phyloP scores from a whole-genome alignment of 2,888 invertebrate species.

The Pyrrhosoma nymphula region DNA sequence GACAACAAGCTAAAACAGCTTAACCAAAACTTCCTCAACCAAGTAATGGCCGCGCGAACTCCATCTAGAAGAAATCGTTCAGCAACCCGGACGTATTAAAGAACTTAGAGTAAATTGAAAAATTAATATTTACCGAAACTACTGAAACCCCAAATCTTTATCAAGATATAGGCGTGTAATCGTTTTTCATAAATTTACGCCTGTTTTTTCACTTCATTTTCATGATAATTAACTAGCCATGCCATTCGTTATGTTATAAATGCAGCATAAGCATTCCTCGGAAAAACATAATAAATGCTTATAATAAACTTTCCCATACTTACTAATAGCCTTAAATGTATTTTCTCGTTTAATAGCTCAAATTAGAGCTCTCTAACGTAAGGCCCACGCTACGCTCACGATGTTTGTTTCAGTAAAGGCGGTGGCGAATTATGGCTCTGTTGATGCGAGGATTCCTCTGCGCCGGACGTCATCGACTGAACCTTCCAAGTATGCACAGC shows the following conservation, averaged over 20 bases:
- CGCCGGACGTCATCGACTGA: neutral
- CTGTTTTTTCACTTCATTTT: too few species aligned
- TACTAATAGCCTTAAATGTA: neutral
- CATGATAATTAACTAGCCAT: too few species aligned
- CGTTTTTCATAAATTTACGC: too few species aligned
- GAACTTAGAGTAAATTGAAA: neutral
- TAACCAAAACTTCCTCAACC: neutral
- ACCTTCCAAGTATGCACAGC: neutral
- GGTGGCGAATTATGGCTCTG: constrained; percentile 32
- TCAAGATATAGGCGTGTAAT: too few species aligned
- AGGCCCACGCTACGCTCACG: neutral
- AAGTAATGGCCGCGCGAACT: neutral
- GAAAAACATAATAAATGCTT: too few species aligned
- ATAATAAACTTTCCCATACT: neutral
- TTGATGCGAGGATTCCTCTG: neutral
- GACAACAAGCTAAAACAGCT: neutral
- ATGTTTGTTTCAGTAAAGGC: constrained; percentile 17
- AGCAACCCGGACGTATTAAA: neutral
- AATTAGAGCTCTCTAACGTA: neutral
- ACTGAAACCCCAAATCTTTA: too few species aligned
- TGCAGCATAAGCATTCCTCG: too few species aligned
- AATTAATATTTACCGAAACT: neutral
- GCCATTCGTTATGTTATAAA: too few species aligned
- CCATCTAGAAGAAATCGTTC: neutral
- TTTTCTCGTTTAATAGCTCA: neutral